Evolutionary conservation across 2,888 invertebrate genomes (phyloP).

Genomic region (Blera fallax): DNA sequence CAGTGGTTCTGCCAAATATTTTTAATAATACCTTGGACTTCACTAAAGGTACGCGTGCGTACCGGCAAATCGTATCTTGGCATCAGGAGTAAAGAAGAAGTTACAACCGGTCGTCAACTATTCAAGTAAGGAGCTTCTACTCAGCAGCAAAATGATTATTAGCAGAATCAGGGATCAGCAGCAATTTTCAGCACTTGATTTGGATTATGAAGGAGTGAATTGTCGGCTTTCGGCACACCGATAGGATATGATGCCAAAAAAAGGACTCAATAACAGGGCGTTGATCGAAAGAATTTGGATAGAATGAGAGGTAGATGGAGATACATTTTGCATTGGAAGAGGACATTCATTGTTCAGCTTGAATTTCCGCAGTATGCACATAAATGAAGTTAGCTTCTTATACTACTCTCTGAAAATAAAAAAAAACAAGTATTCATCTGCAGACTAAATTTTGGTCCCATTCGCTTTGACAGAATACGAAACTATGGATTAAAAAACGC

Average conservation of each 20-base stretch:
- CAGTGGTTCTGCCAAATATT: constrained; percentile 51
- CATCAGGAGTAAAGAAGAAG: constrained; percentile 25
- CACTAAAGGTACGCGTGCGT: constrained; percentile 53
- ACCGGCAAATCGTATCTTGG: constrained; percentile 1
- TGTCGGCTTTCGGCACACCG: constrained; percentile 23
- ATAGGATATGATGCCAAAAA: constrained; percentile 39
- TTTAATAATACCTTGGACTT: constrained; percentile 60
- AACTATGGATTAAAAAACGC: too few species aligned
- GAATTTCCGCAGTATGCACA: background rate
- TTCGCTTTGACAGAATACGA: too few species aligned
- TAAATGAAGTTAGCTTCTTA: too few species aligned
- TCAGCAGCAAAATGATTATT: constrained; percentile 61
- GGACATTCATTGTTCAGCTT: constrained; percentile 4
- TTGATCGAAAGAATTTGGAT: constrained; percentile 43
- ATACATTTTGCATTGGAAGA: background rate
- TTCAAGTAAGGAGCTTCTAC: constrained; percentile 57
- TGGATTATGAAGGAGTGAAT: constrained; percentile 54
- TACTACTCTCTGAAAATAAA: too few species aligned
- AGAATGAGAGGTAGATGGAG: constrained; percentile 18
- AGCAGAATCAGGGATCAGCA: constrained; percentile 59
- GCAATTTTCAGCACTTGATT: constrained; percentile 50
- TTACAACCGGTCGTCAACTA: constrained; percentile 46
- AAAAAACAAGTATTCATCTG: too few species aligned
- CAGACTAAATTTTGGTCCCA: too few species aligned
- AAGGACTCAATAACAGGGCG: constrained; percentile 24